Conservation (phyloP, 2,888 invertebrate species). For the Archaeoteleia sp. region DNA sequence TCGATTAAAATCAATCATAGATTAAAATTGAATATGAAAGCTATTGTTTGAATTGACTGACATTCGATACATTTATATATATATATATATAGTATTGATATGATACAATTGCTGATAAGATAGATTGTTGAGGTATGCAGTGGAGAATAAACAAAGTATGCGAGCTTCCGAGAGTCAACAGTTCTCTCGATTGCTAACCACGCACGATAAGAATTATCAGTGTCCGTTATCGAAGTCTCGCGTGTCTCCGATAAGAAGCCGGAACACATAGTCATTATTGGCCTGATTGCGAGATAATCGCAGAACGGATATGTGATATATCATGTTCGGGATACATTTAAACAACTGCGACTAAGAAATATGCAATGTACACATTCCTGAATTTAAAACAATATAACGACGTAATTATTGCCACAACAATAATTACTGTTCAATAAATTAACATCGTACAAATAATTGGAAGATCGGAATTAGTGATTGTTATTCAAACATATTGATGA, state of each 20-base stretch:
- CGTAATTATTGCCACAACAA: no score
- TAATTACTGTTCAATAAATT: no score
- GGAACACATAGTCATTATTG: conserved; percentile 19
- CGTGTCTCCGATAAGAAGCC: conserved; percentile 23
- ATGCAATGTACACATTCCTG: no score
- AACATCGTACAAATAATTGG: no score
- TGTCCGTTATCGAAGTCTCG: conserved; percentile 25
- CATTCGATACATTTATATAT: conserved; percentile 15
- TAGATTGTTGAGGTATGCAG: conserved; percentile 7
- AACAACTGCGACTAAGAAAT: no score
- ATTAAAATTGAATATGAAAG: conserved; percentile 43
- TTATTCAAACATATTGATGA: no score
- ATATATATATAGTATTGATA: conserved; percentile 15
- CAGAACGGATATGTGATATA: conserved; percentile 24
- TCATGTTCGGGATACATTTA: conserved; percentile 4
- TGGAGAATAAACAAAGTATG: no score
- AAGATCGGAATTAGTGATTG: no score
- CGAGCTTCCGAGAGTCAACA: background rate
- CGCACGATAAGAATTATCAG: conserved; percentile 26
- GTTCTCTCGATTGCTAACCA: conserved; percentile 21
- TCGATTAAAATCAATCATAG: conserved; percentile 37
- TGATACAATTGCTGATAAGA: conserved; percentile 8
- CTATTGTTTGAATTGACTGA: background rate
- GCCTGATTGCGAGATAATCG: conserved; percentile 31
- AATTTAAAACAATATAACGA: no score